phyloP scores from a whole-genome alignment of 2,113 vertebrate species.

The Manacus vitellinus region DNA sequence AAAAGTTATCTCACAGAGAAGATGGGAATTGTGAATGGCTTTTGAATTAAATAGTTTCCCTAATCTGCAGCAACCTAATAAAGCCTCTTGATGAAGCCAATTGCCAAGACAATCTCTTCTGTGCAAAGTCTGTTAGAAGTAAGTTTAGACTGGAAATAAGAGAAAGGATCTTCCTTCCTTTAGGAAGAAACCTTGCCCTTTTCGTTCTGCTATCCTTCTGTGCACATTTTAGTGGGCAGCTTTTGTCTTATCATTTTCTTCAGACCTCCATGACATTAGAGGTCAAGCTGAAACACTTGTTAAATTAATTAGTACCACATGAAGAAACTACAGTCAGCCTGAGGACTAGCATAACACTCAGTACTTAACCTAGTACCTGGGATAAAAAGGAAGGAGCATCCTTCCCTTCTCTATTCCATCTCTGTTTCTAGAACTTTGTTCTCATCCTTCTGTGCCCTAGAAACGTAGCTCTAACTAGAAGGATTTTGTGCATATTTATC shows the following conservation, averaged over 20 bases:
- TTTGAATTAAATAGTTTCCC: constrained; percentile 31
- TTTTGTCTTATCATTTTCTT: background rate
- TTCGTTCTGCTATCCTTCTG: background rate
- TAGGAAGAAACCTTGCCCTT: background rate
- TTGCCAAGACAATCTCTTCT: background rate
- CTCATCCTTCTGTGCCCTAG: background rate
- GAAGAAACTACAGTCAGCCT: background rate
- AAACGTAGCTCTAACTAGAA: background rate
- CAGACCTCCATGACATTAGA: background rate
- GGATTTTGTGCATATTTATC: background rate
- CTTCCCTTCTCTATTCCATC: background rate
- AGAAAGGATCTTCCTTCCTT: background rate
- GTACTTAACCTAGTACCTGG: background rate
- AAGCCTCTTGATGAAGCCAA: background rate
- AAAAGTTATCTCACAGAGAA: constrained; percentile 10
- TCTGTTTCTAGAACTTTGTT: background rate
- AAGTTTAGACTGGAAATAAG: background rate
- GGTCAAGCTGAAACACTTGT: background rate
- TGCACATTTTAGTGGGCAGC: background rate
- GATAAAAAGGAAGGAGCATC: background rate
- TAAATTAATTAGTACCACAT: background rate
- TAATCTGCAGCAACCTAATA: constrained; percentile 23
- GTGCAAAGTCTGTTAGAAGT: background rate
- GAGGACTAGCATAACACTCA: background rate
- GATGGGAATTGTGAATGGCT: background rate